These are phyloP conservation scores for Taenioides sp. DNA, from an alignment of 2,797 vertebrate genomes.

Conservation along the genomic window DNA sequence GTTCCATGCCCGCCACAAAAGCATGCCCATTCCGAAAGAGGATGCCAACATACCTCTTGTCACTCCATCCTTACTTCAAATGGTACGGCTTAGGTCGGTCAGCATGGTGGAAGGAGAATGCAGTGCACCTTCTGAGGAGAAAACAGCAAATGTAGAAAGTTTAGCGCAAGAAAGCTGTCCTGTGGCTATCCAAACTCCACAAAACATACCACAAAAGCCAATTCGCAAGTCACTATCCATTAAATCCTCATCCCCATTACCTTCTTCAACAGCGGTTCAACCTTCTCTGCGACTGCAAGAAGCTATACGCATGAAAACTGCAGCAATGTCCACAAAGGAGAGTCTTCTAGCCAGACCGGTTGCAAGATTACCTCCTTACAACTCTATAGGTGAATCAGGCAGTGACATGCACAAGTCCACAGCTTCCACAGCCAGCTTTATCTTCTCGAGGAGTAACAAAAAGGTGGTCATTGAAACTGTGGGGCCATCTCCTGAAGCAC, in stretches of 20 bases:
- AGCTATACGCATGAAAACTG: constrained; percentile 87
- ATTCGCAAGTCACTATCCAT: constrained; percentile 86
- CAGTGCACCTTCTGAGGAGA: constrained; percentile 51
- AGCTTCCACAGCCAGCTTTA: constrained; percentile 92
- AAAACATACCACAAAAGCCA: constrained; percentile 85
- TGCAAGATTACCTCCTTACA: constrained; percentile 47
- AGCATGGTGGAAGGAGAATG: constrained; percentile 72
- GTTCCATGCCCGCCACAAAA: constrained; percentile 74
- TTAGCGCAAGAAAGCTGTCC: constrained; percentile 43
- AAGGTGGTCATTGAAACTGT: constrained; percentile 86
- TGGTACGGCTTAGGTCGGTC: constrained; percentile 91
- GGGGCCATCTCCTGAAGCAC: constrained; percentile 75
- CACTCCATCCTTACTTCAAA: constrained; percentile 93
- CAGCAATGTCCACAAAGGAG: constrained; percentile 78
- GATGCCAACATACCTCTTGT: constrained; percentile 90
- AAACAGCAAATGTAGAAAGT: constrained; percentile 34
- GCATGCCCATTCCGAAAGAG: constrained; percentile 80
- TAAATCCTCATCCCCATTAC: constrained; percentile 61
- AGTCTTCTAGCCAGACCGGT: constrained; percentile 63
- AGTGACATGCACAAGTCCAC: constrained; percentile 78
- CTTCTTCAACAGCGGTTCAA: constrained; percentile 54
- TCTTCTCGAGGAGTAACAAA: constrained; percentile 91
- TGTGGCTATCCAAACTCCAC: constrained; percentile 46
- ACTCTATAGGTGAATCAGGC: constrained; percentile 37
- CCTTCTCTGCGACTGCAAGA: constrained; percentile 84